A percentile compares a stretch with the other conserved stretches of the same genome.
These are phyloP conservation scores for Synanthedon tipuliformis DNA, from an alignment of 2,888 invertebrate genomes.

Conservation along the genomic window DNA sequence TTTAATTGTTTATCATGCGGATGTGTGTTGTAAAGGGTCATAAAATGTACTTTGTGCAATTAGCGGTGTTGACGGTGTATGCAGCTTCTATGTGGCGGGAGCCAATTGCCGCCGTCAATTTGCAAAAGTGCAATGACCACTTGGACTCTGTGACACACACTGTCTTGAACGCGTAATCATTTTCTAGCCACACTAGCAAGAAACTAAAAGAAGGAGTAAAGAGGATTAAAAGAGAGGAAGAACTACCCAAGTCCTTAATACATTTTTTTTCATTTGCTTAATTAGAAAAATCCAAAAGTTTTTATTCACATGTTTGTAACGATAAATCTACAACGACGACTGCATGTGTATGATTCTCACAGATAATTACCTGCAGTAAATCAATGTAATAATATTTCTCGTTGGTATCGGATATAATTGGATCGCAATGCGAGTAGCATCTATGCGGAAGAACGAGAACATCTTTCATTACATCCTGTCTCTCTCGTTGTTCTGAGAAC, in stretches of 20 bases:
- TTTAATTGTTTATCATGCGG: slow-evolving; percentile 8
- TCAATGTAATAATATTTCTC: slow-evolving; percentile 55
- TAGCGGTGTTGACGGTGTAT: slow-evolving; percentile 38
- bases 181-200: too few species aligned
- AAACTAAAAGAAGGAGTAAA: too few species aligned
- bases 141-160: slow-evolving; percentile 6
- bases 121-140: slow-evolving; percentile 49
- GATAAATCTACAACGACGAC: slow-evolving; percentile 7
- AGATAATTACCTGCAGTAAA: slow-evolving; percentile 52
- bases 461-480: slow-evolving; percentile 64
- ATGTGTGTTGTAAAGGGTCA: slow-evolving; percentile 27
- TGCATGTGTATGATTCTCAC: slow-evolving; percentile 48
- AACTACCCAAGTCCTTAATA: too few species aligned
- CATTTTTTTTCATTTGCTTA: neutral
- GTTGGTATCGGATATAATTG: slow-evolving; percentile 62
- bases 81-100: slow-evolving; percentile 39
- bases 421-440: slow-evolving; percentile 59
- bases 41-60: slow-evolving; percentile 43
- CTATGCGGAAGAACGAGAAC: slow-evolving; percentile 61
- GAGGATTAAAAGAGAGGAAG: too few species aligned
- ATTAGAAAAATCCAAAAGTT: neutral
- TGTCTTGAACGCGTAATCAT: neutral
- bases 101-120: slow-evolving; percentile 52
- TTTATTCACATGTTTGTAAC: too few species aligned
- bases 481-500: slow-evolving; percentile 51